phyloP scores from a whole-genome alignment of 2,797 vertebrate species.

The Scomberomorus guttatus region DNA sequence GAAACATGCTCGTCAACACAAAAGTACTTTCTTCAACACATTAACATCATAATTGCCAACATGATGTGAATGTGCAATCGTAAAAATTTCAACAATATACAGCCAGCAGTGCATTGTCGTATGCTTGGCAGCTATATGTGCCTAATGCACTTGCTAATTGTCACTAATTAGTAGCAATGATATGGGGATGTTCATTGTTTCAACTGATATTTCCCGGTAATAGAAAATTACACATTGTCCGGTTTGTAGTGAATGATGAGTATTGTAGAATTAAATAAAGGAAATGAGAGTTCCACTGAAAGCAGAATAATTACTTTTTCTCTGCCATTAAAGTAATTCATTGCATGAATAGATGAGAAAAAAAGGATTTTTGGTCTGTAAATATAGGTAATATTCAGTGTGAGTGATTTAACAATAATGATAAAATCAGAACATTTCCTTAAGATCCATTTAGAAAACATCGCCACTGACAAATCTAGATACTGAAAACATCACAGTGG shows the following conservation, averaged over 20 bases:
- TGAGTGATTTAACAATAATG: neutral
- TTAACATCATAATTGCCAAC: neutral
- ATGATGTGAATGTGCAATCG: neutral
- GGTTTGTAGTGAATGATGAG: neutral
- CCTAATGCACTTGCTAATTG: neutral
- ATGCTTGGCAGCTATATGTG: neutral
- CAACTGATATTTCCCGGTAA: neutral
- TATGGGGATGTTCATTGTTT: neutral
- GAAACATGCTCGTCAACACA: neutral
- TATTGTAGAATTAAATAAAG: neutral
- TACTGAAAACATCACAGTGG: neutral
- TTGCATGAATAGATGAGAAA: neutral
- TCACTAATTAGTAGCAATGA: neutral
- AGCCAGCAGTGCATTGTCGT: neutral
- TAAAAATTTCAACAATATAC: neutral
- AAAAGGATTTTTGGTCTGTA: neutral
- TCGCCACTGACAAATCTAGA: slow-evolving; percentile 15
- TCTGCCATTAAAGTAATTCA: neutral
- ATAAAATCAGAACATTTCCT: neutral
- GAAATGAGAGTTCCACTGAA: neutral
- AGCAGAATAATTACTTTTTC: neutral
- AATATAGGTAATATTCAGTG: neutral
- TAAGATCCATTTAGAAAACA: slow-evolving; percentile 1
- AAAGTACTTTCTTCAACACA: neutral
- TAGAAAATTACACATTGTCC: neutral